Evolutionary conservation across 2,113 vertebrate genomes (phyloP), one percentile per base, ranked within the genome.

Genomic region (Charadrius vociferus): DNA sequence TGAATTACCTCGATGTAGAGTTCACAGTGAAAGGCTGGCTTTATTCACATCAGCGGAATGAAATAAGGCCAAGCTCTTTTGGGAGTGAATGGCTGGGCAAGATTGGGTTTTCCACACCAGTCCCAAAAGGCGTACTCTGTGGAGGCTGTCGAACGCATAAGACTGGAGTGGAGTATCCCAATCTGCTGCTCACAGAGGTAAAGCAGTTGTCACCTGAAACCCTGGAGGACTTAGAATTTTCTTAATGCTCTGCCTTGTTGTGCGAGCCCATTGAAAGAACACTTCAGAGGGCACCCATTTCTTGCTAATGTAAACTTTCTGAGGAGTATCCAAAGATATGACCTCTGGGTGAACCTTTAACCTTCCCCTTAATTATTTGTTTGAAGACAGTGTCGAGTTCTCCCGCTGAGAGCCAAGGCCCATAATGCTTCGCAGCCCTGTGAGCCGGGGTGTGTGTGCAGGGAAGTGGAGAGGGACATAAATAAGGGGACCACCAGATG

Each of bases 351-450:
- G 98, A 99, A 99, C 99, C 98, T 98, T 98, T 99, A 99, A 99
- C 99, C 99, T 99, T 99, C 98, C 98, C 98, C 98, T 98, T 99
- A 99, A 99, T 99, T 99, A 99, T 99, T 99, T 99, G 99, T 99
- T 99, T 99, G 99, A 99, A 99, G 99, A 99, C 99, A 99, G 99
- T 99, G 98, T 99, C 98, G 98, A 99, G 99, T 99, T 99, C 99
- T 98, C 99, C 99, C 96, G 99, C 98, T 99, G 99, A 98, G 99
- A 99, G 98, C 98, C 97, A 87, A 98, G 98, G 97, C 98, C 98
- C 98, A 98, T 98, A 98, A 98, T 98, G 98, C 98, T 98, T 98
- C 98, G 96, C 98, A 98, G 98, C 97, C 96, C 97, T 97, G 95
- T 94, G 97, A 97, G 98, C 84, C 45, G 86, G 96, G 92, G 91